These are phyloP conservation scores for Theonella swinhoei DNA, from an alignment of 37 sponge, comb jelly and placozoan species.

Conservation along the genomic window DNA sequence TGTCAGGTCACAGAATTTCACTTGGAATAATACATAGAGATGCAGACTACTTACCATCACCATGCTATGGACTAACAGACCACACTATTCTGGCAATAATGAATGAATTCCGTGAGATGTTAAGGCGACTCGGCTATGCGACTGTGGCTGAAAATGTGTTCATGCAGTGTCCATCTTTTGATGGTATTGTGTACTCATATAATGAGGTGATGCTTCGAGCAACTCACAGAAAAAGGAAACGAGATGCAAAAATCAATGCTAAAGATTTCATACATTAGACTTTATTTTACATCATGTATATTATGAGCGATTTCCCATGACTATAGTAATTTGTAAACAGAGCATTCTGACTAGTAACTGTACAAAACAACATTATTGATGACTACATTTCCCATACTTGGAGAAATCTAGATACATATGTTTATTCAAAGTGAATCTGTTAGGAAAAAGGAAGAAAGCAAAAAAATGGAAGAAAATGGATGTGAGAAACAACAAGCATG, in stretches of 20 bases:
- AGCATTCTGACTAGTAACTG: no score
- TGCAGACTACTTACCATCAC: constrained; percentile 35
- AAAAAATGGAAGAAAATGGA: no score
- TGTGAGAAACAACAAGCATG: no score
- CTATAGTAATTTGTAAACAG: no score
- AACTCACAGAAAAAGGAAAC: neutral
- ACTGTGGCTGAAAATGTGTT: constrained; percentile 3
- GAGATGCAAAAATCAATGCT: neutral
- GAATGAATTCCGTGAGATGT: neutral
- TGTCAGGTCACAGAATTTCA: neutral
- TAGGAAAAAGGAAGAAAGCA: no score
- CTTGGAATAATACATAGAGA: neutral
- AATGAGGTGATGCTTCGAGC: neutral
- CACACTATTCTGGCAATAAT: constrained; percentile 12
- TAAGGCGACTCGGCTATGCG: neutral
- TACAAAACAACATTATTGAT: no score
- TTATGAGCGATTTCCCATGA: no score
- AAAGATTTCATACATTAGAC: no score
- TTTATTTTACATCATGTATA: no score
- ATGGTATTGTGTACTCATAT: constrained; percentile 21
- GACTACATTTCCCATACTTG: no score
- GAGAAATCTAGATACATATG: no score
- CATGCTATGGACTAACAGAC: constrained; percentile 52
- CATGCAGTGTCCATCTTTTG: constrained; percentile 34
- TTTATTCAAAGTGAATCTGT: no score